Evolutionary conservation across 2,888 invertebrate species (phyloP), one percentile per base, ranked within the genome.

Genomic region (Stenurella melanura): DNA sequence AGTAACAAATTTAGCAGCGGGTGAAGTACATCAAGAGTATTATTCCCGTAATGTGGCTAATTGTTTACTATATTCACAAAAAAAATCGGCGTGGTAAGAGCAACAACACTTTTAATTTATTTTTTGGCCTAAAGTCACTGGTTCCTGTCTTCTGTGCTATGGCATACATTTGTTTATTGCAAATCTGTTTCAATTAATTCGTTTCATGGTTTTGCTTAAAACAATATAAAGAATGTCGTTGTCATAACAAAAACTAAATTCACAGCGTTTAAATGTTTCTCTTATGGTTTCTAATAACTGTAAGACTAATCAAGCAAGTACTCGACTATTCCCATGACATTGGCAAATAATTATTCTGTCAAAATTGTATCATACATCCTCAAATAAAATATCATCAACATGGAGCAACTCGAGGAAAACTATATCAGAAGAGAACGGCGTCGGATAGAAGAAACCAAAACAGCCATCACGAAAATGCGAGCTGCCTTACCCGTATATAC

Each of bases 401-500:
- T 50, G 50, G 50, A 50, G 4, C 4, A 1, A 1, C n/a, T 70
- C 26, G 38, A 58, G 19, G 72, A 72, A 50, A 72, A 72, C 30
- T 50, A 50, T 15, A 72, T 72, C n/a, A 72, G 63, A 34, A 61
- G 72, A 19, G 63, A 72, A 12, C 61, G 72, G 0, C 54, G 15
- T 17, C 50, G 72, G 7, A 63, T 17, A 21, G 54, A 9, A 18
- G 72, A 50, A 18, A 72, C 7, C 15, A 26, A 63, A 17, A 84
- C 82, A 71, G 80, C 85, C 9, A 87, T 87, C 50, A 79, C 79
- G 1, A 79, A 85, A 54, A 82, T 90, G 79, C 86, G 89, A 71
- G 81, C 83, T 0, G 83, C 84, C 30, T 80, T 91, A 21, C 90
- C 90, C 0, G 80, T 83, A 5, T 84, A 90, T 56, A 86, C 75